phyloP scores from a whole-genome alignment of 92 coral and sea anemone genomes.

The Hydrozoanthus gracilis region DNA sequence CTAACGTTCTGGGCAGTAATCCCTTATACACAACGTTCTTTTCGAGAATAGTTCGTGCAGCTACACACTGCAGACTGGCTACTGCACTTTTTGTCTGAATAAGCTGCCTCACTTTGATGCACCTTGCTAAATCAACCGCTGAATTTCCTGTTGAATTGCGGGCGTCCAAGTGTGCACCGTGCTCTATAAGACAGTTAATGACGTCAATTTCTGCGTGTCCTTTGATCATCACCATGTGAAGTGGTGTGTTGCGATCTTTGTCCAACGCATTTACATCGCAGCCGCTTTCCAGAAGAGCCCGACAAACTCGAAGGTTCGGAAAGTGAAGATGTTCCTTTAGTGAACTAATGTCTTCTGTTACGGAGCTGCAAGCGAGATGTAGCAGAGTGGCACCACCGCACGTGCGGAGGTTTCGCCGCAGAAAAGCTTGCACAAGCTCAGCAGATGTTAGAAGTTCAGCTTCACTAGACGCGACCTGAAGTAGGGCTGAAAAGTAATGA shows the following conservation, averaged over 20 bases:
- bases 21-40: slow-evolving; percentile 60
- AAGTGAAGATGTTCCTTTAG: slow-evolving; percentile 84
- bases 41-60: slow-evolving; percentile 66
- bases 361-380: slow-evolving; percentile 70
- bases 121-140: slow-evolving; percentile 72
- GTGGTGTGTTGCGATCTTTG: slow-evolving; percentile 67
- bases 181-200: slow-evolving; percentile 60
- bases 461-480: slow-evolving; percentile 65
- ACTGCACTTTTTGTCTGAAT: slow-evolving; percentile 65
- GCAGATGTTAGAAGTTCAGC: slow-evolving; percentile 53
- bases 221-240: slow-evolving; percentile 73
- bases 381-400: slow-evolving; percentile 69
- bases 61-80: slow-evolving; percentile 75
- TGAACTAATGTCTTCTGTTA: slow-evolving; percentile 77
- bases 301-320: slow-evolving; percentile 70
- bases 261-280: slow-evolving; percentile 63
- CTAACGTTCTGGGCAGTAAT: slow-evolving; percentile 64
- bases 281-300: slow-evolving; percentile 73
- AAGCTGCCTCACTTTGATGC: slow-evolving; percentile 60
- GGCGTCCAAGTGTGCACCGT: slow-evolving; percentile 76
- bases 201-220: slow-evolving; percentile 84
- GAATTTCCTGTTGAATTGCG: slow-evolving; percentile 68
- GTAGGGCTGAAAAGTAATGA: slow-evolving; percentile 76
- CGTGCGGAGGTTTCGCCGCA: slow-evolving; percentile 72
- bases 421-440: slow-evolving; percentile 65